Evolutionary conservation across 2,113 vertebrate species (phyloP).

Genomic region (Stercorarius parasiticus): DNA sequence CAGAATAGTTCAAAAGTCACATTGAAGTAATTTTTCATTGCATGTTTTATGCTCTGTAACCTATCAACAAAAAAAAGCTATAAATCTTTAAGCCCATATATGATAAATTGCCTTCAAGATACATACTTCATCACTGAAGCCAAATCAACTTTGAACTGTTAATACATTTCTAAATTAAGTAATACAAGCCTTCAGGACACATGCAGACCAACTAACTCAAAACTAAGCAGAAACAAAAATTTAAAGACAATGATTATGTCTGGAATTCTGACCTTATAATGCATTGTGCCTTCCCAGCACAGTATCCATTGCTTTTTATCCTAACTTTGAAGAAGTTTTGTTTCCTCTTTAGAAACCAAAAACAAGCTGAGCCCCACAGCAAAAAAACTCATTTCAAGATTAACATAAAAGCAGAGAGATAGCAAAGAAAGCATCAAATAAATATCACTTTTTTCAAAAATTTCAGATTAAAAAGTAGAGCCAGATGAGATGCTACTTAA

Average conservation of each 20-base stretch:
- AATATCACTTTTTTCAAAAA: not conserved
- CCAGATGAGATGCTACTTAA: not conserved
- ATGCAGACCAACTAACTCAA: constrained; percentile 33
- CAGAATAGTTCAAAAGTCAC: constrained; percentile 13
- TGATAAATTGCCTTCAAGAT: constrained; percentile 48
- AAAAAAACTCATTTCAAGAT: not conserved
- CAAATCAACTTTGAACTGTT: constrained; percentile 26
- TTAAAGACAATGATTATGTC: not conserved
- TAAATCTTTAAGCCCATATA: constrained; percentile 31
- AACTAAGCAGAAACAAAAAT: constrained; percentile 40
- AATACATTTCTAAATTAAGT: constrained; percentile 33
- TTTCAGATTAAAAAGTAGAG: not conserved
- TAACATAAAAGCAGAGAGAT: not conserved
- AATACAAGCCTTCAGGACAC: not conserved
- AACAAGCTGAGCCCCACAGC: not conserved
- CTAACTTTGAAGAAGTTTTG: not conserved
- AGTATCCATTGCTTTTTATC: not conserved
- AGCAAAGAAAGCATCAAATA: not conserved
- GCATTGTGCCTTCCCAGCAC: not conserved
- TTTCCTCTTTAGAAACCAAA: not conserved
- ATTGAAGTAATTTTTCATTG: constrained; percentile 14
- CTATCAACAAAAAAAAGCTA: constrained; percentile 10
- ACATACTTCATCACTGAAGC: not conserved
- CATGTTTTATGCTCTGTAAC: constrained; percentile 22
- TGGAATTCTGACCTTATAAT: not conserved